Conservation (phyloP, 2,797 vertebrate species). For the Acanthiza pusilla region DNA sequence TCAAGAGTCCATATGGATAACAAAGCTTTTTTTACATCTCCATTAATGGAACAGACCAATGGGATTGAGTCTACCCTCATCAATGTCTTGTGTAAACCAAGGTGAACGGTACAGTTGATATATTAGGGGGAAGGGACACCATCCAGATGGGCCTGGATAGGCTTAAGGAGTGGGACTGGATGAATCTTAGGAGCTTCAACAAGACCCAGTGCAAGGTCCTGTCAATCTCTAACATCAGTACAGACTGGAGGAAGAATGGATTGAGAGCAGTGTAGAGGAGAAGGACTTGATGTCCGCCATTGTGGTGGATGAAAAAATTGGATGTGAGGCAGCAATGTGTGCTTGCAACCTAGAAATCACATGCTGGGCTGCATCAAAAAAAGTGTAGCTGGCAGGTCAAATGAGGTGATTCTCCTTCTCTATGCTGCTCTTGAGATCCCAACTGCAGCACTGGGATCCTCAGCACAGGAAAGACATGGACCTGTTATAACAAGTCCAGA, state of each 20-base stretch:
- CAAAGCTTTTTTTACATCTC: background rate
- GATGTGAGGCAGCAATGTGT: background rate
- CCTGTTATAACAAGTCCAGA: background rate
- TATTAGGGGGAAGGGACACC: background rate
- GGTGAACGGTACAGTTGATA: background rate
- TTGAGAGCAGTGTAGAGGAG: background rate
- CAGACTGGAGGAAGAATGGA: background rate
- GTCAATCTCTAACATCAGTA: background rate
- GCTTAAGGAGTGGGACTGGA: background rate
- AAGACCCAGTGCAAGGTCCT: background rate
- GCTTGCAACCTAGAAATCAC: background rate
- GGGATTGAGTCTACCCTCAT: background rate
- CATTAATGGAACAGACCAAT: background rate
- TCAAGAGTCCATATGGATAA: background rate
- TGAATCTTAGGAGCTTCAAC: background rate
- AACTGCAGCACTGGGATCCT: background rate
- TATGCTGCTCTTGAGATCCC: fast-evolving
- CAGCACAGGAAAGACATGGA: background rate
- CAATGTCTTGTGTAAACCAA: background rate
- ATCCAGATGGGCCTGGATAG: background rate
- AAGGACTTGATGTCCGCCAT: background rate
- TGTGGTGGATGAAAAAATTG: background rate
- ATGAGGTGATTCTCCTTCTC: background rate
- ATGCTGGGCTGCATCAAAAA: background rate
- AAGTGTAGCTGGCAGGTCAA: background rate